phyloP scores from a whole-genome alignment of 2,113 vertebrate genomes.

The Archilochus colubris region DNA sequence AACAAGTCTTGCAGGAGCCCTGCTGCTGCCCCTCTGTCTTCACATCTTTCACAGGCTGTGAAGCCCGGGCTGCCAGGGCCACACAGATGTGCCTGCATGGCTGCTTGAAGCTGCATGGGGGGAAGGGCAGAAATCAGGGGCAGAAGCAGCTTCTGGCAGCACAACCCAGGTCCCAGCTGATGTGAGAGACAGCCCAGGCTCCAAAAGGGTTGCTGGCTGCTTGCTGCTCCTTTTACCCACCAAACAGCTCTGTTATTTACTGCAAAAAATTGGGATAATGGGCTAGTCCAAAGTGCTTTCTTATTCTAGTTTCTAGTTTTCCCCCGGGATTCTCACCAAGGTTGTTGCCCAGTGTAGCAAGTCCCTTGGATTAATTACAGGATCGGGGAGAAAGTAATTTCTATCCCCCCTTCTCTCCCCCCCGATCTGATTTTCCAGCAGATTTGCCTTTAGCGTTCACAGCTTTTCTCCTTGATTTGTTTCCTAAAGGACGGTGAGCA shows the following conservation, averaged over 20 bases:
- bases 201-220: not conserved
- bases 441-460: constrained; percentile 29
- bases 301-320: not conserved
- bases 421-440: not conserved
- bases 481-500: not conserved
- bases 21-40: not conserved
- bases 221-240: not conserved
- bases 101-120: fast-evolving
- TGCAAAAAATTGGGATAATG: not conserved
- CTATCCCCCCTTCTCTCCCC: not conserved
- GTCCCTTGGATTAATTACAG: not conserved
- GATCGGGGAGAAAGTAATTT: not conserved
- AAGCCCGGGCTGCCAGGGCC: not conserved
- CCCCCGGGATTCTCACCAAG: not conserved
- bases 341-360: fast-evolving
- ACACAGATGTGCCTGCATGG: not conserved
- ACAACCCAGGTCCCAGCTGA: not conserved
- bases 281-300: not conserved
- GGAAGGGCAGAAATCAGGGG: not conserved
- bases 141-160: not conserved
- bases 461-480: constrained; percentile 36
- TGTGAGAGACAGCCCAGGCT: not conserved
- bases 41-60: not conserved
- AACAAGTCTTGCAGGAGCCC: not conserved
- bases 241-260: not conserved